phyloP scores from a whole-genome alignment of 2,113 vertebrate species.

The Mixornis gularis region DNA sequence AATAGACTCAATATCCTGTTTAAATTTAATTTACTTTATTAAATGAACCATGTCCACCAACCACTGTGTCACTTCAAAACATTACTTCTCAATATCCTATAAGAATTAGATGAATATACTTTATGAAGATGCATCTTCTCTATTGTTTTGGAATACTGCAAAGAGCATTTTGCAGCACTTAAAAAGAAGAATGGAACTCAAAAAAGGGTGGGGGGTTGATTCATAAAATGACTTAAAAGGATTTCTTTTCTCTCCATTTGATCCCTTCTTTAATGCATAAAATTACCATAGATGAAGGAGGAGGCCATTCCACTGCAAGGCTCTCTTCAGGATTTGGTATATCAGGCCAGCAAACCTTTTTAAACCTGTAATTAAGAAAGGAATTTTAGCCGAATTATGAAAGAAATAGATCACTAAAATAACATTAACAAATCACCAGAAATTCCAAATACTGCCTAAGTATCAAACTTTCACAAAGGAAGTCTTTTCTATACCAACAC shows the following conservation, averaged over 20 bases:
- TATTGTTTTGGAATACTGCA: neutral
- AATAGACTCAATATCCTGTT: neutral
- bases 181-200: neutral
- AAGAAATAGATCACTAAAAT: neutral
- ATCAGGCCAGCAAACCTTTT: slow-evolving; percentile 67
- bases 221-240: neutral
- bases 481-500: neutral
- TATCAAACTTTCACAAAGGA: neutral
- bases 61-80: neutral
- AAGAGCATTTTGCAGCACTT: neutral
- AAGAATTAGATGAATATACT: neutral
- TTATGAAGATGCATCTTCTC: neutral
- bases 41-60: neutral
- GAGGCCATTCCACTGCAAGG: slow-evolving; percentile 53
- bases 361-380: slow-evolving; percentile 48
- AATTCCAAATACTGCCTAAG: neutral
- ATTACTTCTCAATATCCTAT: neutral
- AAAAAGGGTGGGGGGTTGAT: neutral
- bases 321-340: slow-evolving; percentile 74
- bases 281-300: slow-evolving; percentile 56
- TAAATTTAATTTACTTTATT: neutral
- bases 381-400: neutral
- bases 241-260: neutral
- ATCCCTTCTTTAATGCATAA: neutral
- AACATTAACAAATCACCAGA: neutral